These are phyloP conservation scores for Setophaga coronata DNA, from an alignment of 2,113 vertebrate genomes.

Conservation along the genomic window DNA sequence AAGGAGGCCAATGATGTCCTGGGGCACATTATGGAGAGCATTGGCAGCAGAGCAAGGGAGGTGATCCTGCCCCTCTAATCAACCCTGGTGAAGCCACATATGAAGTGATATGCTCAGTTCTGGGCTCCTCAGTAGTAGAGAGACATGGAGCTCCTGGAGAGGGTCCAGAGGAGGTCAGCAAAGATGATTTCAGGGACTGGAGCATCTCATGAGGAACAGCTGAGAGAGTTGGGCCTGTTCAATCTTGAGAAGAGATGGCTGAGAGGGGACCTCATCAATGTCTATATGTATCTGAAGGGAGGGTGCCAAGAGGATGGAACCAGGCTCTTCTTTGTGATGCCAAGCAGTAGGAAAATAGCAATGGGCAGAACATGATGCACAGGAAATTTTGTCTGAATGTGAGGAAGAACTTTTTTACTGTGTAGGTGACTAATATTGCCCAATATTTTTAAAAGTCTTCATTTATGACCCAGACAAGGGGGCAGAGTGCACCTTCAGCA, in stretches of 20 bases:
- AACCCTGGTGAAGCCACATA: no score
- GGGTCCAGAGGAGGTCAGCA: neutral
- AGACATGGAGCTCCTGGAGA: neutral
- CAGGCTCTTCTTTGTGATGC: neutral
- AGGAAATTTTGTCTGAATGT: neutral
- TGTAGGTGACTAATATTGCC: neutral
- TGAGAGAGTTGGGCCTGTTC: neutral
- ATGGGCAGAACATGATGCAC: neutral
- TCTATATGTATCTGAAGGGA: neutral
- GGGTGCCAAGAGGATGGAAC: neutral
- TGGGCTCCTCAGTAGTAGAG: no score
- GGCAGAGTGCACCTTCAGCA: neutral
- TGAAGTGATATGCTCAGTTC: neutral
- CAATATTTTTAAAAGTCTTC: neutral
- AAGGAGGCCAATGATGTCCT: neutral
- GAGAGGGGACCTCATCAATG: neutral
- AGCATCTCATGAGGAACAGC: neutral
- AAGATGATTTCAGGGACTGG: neutral
- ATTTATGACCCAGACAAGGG: neutral
- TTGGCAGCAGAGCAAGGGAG: neutral
- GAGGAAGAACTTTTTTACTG: neutral
- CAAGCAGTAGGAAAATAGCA: neutral
- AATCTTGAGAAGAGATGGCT: neutral
- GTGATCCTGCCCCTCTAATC: neutral
- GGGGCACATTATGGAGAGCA: fast-evolving